Base-by-base conservation (phyloP, 92 coral and sea anemone species). In the Actinostola sp. region DNA sequence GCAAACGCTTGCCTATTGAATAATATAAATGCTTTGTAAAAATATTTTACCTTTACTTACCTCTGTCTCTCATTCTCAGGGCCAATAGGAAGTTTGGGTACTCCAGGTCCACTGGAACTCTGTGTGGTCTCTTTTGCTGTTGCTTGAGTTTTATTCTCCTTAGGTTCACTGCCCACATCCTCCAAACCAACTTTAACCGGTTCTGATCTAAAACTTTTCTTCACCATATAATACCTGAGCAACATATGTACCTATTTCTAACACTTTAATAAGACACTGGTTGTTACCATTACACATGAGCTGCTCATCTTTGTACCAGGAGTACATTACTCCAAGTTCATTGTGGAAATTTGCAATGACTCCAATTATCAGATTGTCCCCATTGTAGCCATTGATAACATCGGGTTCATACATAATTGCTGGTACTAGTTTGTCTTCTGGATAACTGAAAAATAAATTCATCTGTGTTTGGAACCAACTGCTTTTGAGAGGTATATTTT, bases 261-360 rank as follows among this genome's bases (percentile, higher is more conserved):
- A 15, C 21, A 72, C 78, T 36, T 60, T 60, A n/a, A 61, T 73
- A 20, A 73, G 67, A 46, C 69, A 60, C 45, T 73, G 69, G 79
- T 73, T 73, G 69, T 73, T 63, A 30, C 56, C 65, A 32, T 21
- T 32, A 41, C 63, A 15, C 1, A 42, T 24, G 15, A 30, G n/a
- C 13, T 45, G 16, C 17, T 31, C 78, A 72, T 73, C 41, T n/a
- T 27, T 29, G n/a, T n/a, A n/a, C n/a, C n/a, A n/a, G n/a, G n/a
- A n/a, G n/a, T n/a, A n/a, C n/a, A n/a, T n/a, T n/a, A n/a, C n/a
- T n/a, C n/a, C n/a, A n/a, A n/a, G n/a, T n/a, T n/a, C n/a, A n/a
- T n/a, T n/a, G n/a, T n/a, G n/a, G n/a, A n/a, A n/a, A n/a, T n/a
- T n/a, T n/a, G n/a, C n/a, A n/a, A n/a, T n/a, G n/a, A n/a, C n/a